Evolutionary conservation across 1,140 invertebrate species (phyloP).

Genomic region (Trachymyrmex cornetzi): DNA sequence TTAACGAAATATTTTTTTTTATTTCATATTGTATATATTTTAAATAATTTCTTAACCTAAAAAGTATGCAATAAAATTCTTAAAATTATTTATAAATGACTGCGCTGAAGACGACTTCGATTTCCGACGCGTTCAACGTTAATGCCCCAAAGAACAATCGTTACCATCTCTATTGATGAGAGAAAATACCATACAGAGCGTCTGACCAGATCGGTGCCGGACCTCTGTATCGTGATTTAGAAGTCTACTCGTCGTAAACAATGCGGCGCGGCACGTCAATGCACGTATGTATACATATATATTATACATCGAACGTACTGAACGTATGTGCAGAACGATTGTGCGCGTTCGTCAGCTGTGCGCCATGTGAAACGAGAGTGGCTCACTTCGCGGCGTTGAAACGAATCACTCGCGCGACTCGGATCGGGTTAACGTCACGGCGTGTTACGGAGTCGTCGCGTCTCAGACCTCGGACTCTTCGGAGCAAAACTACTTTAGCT

Average conservation of each 20-base stretch:
- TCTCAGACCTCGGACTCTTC: too few relatives aligned
- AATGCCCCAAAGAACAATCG: background rate
- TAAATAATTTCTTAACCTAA: background rate
- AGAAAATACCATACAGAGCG: background rate
- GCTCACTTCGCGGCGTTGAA: conserved; percentile 51
- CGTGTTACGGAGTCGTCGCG: too few relatives aligned
- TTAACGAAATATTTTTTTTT: background rate
- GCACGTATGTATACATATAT: background rate
- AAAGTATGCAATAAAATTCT: background rate
- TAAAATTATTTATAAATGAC: background rate
- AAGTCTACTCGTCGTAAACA: conserved; percentile 1
- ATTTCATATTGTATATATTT: background rate
- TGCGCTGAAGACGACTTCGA: background rate
- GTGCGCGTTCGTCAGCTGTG: conserved; percentile 70
- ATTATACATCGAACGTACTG: background rate
- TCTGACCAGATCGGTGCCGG: background rate
- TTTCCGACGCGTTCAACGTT: background rate
- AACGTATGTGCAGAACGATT: background rate
- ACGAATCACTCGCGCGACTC: background rate
- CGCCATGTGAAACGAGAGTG: conserved; percentile 1
- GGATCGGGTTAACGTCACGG: conserved; percentile 31
- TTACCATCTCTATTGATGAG: background rate
- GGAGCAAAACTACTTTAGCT: too few relatives aligned
- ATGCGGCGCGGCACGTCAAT: background rate
- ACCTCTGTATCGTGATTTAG: background rate